These are phyloP conservation scores for Poicephalus meyeri DNA, from an alignment of 2,113 vertebrate genomes.

Conservation along the genomic window DNA sequence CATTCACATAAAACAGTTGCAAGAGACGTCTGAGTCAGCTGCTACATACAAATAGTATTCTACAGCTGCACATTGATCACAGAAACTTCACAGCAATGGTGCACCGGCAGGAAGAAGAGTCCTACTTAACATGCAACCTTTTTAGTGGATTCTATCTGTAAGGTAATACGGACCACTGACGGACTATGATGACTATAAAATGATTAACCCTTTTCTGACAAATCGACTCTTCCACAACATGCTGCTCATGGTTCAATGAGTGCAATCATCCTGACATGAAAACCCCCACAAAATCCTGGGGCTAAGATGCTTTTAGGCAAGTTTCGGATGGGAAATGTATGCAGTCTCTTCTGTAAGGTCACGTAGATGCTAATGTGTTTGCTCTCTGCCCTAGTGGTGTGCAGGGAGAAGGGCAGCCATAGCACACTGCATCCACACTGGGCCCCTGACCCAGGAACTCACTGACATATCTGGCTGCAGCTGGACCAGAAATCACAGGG, in stretches of 20 bases:
- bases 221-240: neutral
- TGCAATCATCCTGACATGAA: neutral
- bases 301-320: neutral
- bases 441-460: neutral
- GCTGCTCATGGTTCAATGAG: neutral
- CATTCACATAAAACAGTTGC: neutral
- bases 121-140: neutral
- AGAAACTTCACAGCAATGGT: neutral
- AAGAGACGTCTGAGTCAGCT: neutral
- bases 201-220: neutral
- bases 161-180: fast-evolving
- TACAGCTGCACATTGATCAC: neutral
- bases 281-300: neutral
- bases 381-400: fast-evolving
- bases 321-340: neutral
- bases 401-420: neutral
- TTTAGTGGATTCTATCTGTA: neutral
- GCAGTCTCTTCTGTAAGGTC: neutral
- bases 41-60: neutral
- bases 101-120: neutral
- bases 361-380: fast-evolving
- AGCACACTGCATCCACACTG: neutral
- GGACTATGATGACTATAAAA: fast-evolving
- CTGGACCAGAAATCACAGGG: neutral
- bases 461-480: neutral